Conservation (phyloP, 2,113 vertebrate genomes). For the Tachysurus fulvidraco region DNA sequence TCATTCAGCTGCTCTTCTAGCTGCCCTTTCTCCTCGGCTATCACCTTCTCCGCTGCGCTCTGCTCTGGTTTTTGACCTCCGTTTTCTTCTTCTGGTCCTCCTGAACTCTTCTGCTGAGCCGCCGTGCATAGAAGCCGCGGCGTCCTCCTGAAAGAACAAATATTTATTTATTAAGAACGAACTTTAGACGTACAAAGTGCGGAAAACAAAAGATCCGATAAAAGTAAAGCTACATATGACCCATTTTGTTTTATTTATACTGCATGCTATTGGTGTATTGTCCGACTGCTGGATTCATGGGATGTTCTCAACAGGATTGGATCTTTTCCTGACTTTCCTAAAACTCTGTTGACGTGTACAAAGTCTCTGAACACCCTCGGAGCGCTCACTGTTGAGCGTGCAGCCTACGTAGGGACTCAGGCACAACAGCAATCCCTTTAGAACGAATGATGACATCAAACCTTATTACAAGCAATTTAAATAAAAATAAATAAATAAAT, state of each 20-base stretch:
- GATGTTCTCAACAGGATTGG: no score
- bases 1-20: conserved; percentile 90
- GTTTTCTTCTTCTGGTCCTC: conserved; percentile 79
- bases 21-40: conserved; percentile 82
- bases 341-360: not conserved
- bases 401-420: no score
- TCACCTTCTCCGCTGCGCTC: conserved; percentile 69
- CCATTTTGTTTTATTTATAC: not conserved
- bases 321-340: no score
- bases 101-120: conserved; percentile 80
- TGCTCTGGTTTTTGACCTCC: conserved; percentile 73
- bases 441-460: no score
- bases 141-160: conserved; percentile 60
- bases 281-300: no score
- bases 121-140: conserved; percentile 83
- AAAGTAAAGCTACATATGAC: not conserved
- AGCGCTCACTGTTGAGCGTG: no score
- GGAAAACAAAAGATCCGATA: not conserved
- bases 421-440: no score
- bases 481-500: no score
- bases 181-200: no score
- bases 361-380: not conserved
- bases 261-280: no score
- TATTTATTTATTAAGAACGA: not conserved
- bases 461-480: no score